Conservation (phyloP, 2,888 invertebrate species). For the Xylocampa areola region DNA sequence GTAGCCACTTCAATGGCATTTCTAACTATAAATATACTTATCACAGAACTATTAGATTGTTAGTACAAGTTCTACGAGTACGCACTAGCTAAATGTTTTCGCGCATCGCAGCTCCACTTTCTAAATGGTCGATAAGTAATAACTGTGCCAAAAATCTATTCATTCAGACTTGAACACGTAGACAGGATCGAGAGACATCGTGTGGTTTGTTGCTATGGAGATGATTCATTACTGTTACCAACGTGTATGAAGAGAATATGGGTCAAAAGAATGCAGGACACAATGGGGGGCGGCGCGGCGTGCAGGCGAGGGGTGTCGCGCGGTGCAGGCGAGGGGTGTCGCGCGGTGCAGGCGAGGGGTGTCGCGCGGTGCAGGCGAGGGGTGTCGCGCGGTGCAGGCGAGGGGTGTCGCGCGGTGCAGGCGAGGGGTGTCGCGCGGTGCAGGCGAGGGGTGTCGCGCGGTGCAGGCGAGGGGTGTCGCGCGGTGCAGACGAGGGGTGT, state of each 20-base stretch:
- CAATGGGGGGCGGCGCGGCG: slow-evolving; percentile 5
- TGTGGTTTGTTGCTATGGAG: slow-evolving; percentile 3
- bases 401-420: slow-evolving; percentile 54
- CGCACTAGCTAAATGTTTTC: slow-evolving; percentile 23
- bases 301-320: background rate
- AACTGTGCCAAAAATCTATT: slow-evolving; percentile 28
- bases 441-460: background rate
- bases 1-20: slow-evolving; percentile 52
- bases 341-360: background rate
- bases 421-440: slow-evolving; percentile 54
- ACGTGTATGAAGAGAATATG: background rate
- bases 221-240: background rate
- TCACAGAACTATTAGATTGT: slow-evolving; percentile 32
- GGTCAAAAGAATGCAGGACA: background rate
- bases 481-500: background rate
- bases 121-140: slow-evolving; percentile 38
- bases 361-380: slow-evolving; percentile 21
- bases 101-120: slow-evolving; percentile 34
- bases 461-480: background rate
- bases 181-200: slow-evolving; percentile 1
- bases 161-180: slow-evolving; percentile 4
- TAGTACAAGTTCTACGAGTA: slow-evolving; percentile 13
- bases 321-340: no score
- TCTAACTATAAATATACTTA: slow-evolving; percentile 58
- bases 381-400: slow-evolving; percentile 48